These are phyloP conservation scores for Myotis pilosus DNA, from an alignment of 2,797 vertebrate species.

Conservation along the genomic window DNA sequence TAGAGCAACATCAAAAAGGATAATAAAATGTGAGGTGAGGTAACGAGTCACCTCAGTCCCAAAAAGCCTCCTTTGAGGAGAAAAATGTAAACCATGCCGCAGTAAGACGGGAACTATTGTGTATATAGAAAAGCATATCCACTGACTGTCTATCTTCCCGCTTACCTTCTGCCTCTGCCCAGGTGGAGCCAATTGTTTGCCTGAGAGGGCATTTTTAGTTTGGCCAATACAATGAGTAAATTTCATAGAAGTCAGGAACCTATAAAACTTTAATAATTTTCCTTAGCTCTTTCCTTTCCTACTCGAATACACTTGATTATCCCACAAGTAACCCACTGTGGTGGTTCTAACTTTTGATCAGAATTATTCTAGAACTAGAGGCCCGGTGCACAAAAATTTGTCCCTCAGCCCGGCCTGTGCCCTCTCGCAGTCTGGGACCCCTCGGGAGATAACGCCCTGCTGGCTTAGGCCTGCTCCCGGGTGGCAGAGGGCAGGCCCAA, in stretches of 20 bases:
- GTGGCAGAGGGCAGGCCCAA: too few relatives aligned
- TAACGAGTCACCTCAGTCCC: not conserved
- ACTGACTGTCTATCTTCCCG: not conserved
- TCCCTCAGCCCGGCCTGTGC: too few relatives aligned
- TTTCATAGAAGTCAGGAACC: not conserved
- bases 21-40: not conserved
- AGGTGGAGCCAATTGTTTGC: not conserved
- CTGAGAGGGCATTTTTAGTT: slow-evolving; percentile 7
- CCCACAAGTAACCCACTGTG: slow-evolving; percentile 18
- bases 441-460: too few relatives aligned
- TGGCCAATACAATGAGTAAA: slow-evolving; percentile 36
- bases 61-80: not conserved
- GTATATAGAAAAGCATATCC: not conserved
- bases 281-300: slow-evolving; percentile 25
- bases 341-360: slow-evolving; percentile 56
- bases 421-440: too few relatives aligned
- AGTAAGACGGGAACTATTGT: not conserved
- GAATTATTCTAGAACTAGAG: slow-evolving; percentile 48
- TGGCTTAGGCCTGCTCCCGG: too few relatives aligned
- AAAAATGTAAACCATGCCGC: not conserved
- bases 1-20: not conserved
- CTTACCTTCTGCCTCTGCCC: not conserved
- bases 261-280: slow-evolving; percentile 40
- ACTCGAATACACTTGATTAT: slow-evolving; percentile 4
- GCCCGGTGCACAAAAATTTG: too few relatives aligned